Conservation (phyloP, 2,113 vertebrate species). For the Okapia johnstoni region DNA sequence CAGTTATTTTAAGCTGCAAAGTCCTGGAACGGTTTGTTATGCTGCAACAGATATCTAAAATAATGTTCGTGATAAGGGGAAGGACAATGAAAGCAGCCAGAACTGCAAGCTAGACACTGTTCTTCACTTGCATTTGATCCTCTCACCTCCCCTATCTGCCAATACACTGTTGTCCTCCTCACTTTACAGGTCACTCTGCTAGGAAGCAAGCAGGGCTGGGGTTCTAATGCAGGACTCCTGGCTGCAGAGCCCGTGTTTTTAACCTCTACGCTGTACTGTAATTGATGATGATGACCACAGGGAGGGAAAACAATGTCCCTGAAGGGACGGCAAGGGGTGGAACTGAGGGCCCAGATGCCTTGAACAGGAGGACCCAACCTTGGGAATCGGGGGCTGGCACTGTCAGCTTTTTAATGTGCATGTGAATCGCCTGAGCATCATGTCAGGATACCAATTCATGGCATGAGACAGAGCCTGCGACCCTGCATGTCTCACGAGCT, state of each 20-base stretch:
- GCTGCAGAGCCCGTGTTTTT: neutral
- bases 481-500: neutral
- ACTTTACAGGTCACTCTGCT: neutral
- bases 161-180: rapidly evolving
- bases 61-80: too few species aligned
- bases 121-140: neutral
- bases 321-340: neutral
- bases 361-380: neutral
- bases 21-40: neutral
- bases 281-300: neutral
- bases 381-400: neutral
- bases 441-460: neutral
- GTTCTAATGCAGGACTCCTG: neutral
- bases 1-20: neutral
- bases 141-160: neutral
- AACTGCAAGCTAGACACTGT: neutral
- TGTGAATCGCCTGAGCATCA: neutral
- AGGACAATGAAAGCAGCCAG: neutral
- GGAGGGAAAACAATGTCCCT: neutral
- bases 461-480: neutral
- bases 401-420: neutral
- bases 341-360: neutral
- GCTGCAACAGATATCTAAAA: neutral
- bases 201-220: neutral
- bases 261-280: neutral